phyloP scores from a whole-genome alignment of 2,888 invertebrate genomes.

The Drosophila rubida region DNA sequence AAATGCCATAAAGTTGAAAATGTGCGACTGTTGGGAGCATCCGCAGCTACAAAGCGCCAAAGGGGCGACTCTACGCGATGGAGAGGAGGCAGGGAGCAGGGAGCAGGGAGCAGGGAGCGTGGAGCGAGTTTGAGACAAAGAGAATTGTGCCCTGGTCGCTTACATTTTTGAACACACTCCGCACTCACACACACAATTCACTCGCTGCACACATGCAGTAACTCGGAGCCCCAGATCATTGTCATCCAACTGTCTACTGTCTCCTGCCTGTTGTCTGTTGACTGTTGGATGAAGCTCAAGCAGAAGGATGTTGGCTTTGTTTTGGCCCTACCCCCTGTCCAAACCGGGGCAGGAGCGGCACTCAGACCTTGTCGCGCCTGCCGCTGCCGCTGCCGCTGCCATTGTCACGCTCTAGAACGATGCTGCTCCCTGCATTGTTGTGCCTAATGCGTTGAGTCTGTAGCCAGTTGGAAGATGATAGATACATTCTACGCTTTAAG shows the following conservation, averaged over 20 bases:
- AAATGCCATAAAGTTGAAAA: slow-evolving; percentile 76
- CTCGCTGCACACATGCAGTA: slow-evolving; percentile 44
- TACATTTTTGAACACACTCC: slow-evolving; percentile 21
- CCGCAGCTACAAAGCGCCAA: neutral
- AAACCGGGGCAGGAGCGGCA: slow-evolving; percentile 29
- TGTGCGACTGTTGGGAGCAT: slow-evolving; percentile 34
- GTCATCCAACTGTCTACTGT: slow-evolving; percentile 43
- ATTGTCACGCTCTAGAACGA: slow-evolving; percentile 39
- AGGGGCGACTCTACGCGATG: neutral
- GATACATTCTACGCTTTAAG: slow-evolving; percentile 42
- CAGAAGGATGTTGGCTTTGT: slow-evolving; percentile 46
- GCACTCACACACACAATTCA: slow-evolving; percentile 13
- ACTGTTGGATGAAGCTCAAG: slow-evolving; percentile 5
- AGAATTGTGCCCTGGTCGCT: slow-evolving; percentile 23
- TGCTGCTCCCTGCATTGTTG: slow-evolving; percentile 42
- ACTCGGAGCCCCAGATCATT: slow-evolving; percentile 51
- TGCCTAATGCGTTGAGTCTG: slow-evolving; percentile 37
- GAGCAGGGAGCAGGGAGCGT: neutral
- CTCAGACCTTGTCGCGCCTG: slow-evolving; percentile 48
- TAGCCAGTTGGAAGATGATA: slow-evolving; percentile 23
- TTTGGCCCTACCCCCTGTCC: slow-evolving; percentile 24
- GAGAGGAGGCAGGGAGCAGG: neutral
- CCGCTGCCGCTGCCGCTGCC: slow-evolving; percentile 34
- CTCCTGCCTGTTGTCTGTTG: slow-evolving; percentile 17
- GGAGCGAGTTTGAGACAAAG: slow-evolving; percentile 43